These are phyloP conservation scores for Lepus oiostolus DNA, from an alignment of 2,797 vertebrate species.

Conservation along the genomic window DNA sequence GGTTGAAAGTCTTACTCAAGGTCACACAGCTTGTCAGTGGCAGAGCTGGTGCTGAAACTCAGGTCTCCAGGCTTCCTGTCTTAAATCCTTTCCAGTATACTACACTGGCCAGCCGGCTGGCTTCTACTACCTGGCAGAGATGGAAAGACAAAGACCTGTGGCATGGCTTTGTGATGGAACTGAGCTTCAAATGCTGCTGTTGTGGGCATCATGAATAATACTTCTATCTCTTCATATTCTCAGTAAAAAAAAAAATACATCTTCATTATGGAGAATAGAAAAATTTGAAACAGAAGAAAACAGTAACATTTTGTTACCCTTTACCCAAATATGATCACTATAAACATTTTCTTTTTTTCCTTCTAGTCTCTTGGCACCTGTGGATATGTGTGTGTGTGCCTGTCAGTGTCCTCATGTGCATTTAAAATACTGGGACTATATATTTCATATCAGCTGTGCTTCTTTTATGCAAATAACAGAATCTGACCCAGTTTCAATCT, in stretches of 20 bases:
- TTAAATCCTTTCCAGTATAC: background rate
- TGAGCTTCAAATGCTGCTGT: background rate
- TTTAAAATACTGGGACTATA: constrained; percentile 9
- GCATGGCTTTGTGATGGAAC: background rate
- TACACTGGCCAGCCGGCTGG: no score
- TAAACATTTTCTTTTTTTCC: constrained; percentile 2
- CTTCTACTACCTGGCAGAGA: background rate
- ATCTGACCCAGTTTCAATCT: constrained; percentile 61
- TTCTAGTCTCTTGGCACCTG: background rate
- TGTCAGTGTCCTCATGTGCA: background rate
- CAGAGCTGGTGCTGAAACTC: background rate
- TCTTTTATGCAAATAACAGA: constrained; percentile 56
- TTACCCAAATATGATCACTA: background rate
- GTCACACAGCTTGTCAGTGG: background rate
- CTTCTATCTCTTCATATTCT: constrained; percentile 10
- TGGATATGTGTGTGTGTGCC: background rate
- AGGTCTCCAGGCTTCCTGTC: background rate
- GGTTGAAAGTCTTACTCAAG: background rate
- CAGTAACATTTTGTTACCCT: background rate
- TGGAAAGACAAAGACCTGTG: background rate
- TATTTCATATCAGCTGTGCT: constrained; percentile 53
- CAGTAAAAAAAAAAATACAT: constrained; percentile 26
- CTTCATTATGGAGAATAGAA: background rate
- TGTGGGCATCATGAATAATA: background rate
- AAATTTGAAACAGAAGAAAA: constrained; percentile 57